These are phyloP conservation scores for Paradisaea rubra DNA, from an alignment of 2,113 vertebrate species.

Conservation along the genomic window DNA sequence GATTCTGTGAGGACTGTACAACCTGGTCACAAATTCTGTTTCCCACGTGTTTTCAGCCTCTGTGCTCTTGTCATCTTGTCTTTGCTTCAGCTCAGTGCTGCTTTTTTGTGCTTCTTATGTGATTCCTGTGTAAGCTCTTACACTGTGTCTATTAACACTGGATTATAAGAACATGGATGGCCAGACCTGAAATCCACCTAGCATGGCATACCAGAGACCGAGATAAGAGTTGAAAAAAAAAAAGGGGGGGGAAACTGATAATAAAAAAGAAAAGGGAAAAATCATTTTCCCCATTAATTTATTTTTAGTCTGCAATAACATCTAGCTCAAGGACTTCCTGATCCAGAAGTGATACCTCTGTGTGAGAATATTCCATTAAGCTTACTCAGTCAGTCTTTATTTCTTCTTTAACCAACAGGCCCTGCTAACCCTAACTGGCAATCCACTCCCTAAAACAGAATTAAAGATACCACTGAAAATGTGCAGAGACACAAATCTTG, in stretches of 20 bases:
- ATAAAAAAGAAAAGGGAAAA: background rate
- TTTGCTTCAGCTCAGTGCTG: background rate
- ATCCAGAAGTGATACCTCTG: background rate
- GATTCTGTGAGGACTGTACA: background rate
- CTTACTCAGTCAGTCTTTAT: background rate
- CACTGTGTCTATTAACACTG: background rate
- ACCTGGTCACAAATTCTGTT: background rate
- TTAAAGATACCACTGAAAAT: background rate
- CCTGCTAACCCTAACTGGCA: background rate
- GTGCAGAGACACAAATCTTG: background rate
- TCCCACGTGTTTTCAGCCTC: background rate
- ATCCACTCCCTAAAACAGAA: background rate
- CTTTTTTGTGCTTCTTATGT: background rate
- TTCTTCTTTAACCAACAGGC: background rate
- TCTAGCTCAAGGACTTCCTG: background rate
- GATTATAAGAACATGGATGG: background rate
- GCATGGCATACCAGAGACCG: background rate
- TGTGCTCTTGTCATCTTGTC: background rate
- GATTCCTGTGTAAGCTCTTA: background rate
- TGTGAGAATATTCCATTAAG: background rate
- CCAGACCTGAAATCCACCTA: background rate
- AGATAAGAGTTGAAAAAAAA: background rate
- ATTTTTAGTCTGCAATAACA: background rate
- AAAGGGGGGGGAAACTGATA: rapidly evolving
- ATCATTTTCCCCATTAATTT: background rate